A percentile compares a stretch with the other conserved stretches of the same genome.
Conservation (phyloP, 2,113 vertebrate species). For the Ginglymostoma cirratum region DNA sequence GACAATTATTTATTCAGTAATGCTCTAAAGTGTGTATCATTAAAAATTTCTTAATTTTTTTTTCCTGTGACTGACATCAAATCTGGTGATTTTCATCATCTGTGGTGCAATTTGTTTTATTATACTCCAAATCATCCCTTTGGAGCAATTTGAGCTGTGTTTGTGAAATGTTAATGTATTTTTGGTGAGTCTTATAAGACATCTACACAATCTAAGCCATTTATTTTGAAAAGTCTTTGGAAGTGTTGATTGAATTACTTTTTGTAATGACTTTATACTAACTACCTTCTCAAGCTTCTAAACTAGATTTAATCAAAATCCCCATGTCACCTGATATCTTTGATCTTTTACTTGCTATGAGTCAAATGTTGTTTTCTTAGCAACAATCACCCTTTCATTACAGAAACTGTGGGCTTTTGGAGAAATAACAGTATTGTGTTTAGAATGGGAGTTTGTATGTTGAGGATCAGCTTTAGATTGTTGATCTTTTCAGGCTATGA, state of each 20-base stretch:
- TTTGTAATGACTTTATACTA: not conserved
- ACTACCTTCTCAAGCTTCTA: not conserved
- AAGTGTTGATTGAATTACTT: not conserved
- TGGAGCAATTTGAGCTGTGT: not conserved
- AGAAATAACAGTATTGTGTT: not conserved
- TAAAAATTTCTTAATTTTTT: not conserved
- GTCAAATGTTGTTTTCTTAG: not conserved
- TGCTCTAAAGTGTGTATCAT: not conserved
- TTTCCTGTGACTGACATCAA: not conserved
- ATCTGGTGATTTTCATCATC: not conserved
- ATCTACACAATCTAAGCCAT: not conserved
- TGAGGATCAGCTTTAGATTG: not conserved
- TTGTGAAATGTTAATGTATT: not conserved
- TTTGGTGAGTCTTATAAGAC: not conserved
- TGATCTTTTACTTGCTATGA: not conserved
- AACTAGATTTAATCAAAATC: not conserved
- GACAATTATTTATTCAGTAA: not conserved
- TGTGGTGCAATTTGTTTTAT: not conserved
- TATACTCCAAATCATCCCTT: not conserved
- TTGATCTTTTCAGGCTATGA: not conserved
- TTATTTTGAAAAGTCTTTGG: not conserved
- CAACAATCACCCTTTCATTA: not conserved
- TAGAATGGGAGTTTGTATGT: not conserved
- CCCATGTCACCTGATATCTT: not conserved
- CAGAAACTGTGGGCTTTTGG: not conserved